A percentile compares a stretch with the other conserved stretches of the same genome.
Conservation (phyloP, 2,888 invertebrate genomes). For the Camptogramma bilineatum region DNA sequence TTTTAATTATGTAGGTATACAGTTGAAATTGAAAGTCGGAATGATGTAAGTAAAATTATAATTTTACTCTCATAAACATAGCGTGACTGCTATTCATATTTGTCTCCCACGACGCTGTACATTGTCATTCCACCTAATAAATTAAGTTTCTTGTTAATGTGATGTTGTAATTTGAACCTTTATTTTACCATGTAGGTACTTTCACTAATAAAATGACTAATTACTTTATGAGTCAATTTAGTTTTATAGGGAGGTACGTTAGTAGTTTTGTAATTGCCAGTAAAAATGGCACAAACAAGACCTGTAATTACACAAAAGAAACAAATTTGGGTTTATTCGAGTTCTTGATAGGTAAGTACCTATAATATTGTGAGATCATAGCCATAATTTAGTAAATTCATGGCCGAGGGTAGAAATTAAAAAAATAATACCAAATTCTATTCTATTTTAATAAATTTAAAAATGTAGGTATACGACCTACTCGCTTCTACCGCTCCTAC, state of each 20-base stretch:
- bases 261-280: not conserved
- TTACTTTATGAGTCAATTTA: constrained; percentile 8
- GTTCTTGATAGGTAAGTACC: no score
- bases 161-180: constrained; percentile 60
- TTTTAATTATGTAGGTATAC: constrained; percentile 18
- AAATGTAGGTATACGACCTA: no score
- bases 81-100: constrained; percentile 70
- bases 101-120: constrained; percentile 75
- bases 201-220: constrained; percentile 49
- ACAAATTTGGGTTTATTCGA: no score
- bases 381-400: not conserved
- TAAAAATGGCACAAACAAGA: not conserved
- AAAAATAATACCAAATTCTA: no score
- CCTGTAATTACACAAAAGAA: not conserved
- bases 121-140: constrained; percentile 69
- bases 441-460: no score
- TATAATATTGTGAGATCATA: not conserved
- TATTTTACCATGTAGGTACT: constrained; percentile 44
- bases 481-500: not conserved
- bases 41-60: constrained; percentile 64
- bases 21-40: constrained; percentile 70
- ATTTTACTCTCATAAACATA: constrained; percentile 61
- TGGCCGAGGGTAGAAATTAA: not conserved
- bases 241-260: constrained; percentile 1
- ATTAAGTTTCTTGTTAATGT: constrained; percentile 57